Conservation (phyloP, 2,113 vertebrate genomes). For the Thermophis baileyi region DNA sequence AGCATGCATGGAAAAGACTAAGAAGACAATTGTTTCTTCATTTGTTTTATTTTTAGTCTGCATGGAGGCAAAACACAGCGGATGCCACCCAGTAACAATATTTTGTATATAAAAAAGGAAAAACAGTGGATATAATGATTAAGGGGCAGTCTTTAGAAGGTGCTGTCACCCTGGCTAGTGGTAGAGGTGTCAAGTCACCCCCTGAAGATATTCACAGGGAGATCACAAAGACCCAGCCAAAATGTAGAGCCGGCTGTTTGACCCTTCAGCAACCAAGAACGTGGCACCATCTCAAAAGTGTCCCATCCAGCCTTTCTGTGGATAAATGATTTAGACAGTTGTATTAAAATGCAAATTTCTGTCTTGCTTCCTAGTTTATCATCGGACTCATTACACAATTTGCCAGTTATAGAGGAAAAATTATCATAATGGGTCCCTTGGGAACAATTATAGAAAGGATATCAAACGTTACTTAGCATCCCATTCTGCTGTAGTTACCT, state of each 20-base stretch:
- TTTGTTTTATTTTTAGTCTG: neutral
- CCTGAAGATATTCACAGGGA: neutral
- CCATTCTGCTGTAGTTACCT: conserved; percentile 70
- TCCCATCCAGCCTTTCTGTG: conserved; percentile 38
- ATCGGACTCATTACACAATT: conserved; percentile 80
- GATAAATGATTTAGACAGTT: conserved; percentile 75
- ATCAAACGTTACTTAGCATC: conserved; percentile 71
- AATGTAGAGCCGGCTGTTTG: neutral
- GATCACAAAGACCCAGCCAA: neutral
- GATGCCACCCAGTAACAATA: neutral
- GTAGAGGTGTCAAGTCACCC: neutral
- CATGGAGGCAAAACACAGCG: neutral
- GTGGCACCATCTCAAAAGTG: neutral
- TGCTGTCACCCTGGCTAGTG: neutral
- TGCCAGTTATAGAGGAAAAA: conserved; percentile 83
- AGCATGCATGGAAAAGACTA: neutral
- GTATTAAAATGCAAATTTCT: conserved; percentile 92
- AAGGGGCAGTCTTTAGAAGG: neutral
- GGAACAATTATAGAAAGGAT: conserved; percentile 74
- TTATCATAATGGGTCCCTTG: conserved; percentile 81
- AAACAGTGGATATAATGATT: neutral
- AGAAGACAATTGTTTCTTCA: neutral
- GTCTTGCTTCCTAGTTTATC: conserved; percentile 83
- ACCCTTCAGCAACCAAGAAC: fast-evolving
- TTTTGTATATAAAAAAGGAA: neutral